phyloP scores from a whole-genome alignment of 2,113 vertebrate species.

The Trichechus manatus region DNA sequence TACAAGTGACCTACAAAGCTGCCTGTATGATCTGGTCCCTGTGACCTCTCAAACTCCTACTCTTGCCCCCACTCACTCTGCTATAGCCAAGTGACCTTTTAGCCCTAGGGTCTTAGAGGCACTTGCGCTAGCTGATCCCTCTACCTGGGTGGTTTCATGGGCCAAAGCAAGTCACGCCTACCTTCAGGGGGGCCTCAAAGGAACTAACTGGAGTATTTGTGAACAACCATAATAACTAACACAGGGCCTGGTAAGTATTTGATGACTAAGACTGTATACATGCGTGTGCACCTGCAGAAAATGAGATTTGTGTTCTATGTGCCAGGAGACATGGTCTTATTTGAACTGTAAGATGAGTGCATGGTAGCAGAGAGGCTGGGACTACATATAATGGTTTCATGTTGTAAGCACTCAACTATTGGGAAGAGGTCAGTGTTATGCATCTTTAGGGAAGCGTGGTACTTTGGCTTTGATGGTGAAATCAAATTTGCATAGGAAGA shows the following conservation, averaged over 20 bases:
- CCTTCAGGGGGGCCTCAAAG: background rate
- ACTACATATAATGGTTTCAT: too few relatives aligned
- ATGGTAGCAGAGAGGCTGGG: background rate
- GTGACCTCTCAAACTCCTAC: background rate
- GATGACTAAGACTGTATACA: background rate
- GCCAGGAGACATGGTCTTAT: background rate
- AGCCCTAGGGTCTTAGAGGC: background rate
- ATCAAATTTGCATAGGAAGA: background rate
- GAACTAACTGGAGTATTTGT: background rate
- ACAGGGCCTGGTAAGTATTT: background rate
- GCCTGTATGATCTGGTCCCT: background rate
- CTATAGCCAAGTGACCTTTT: background rate
- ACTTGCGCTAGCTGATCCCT: background rate
- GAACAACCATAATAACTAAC: background rate
- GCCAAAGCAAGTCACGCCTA: background rate
- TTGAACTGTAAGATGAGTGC: background rate
- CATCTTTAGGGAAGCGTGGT: background rate
- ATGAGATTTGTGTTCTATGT: accelerated
- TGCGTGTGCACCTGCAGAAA: background rate
- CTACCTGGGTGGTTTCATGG: background rate
- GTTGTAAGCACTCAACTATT: background rate
- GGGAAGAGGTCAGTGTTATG: background rate
- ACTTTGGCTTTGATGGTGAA: background rate
- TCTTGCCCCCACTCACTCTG: background rate
- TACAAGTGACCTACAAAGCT: background rate